phyloP scores from a whole-genome alignment of 1,140 invertebrate genomes.

The Hesperophylax magnus region DNA sequence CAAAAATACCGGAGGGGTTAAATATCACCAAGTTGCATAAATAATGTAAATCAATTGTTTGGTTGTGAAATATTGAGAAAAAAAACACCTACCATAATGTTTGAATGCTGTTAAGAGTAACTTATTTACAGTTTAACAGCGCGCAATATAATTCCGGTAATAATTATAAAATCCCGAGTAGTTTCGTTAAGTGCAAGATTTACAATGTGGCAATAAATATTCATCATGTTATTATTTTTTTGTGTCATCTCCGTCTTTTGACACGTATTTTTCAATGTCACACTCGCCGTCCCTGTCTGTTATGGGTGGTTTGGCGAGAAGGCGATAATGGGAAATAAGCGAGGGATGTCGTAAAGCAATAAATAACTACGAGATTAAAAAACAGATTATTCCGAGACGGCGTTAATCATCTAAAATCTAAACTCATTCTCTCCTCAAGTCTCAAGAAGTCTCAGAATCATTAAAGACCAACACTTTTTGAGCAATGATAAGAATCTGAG shows the following conservation, averaged over 20 bases:
- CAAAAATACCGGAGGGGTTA: too few relatives aligned
- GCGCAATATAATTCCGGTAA: too few relatives aligned
- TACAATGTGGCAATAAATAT: conserved; percentile 57
- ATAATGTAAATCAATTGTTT: too few relatives aligned
- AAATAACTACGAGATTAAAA: conserved; percentile 57
- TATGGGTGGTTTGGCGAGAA: conserved; percentile 55
- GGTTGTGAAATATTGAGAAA: too few relatives aligned
- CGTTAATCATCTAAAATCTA: conserved; percentile 46
- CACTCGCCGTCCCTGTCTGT: conserved; percentile 46
- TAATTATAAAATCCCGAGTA: conserved; percentile 42
- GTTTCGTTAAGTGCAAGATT: conserved; percentile 56
- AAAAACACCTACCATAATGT: too few relatives aligned
- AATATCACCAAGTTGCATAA: too few relatives aligned
- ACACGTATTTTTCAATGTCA: conserved; percentile 56
- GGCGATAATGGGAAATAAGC: conserved; percentile 55
- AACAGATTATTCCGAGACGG: conserved; percentile 43
- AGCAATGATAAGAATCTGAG: conserved; percentile 30
- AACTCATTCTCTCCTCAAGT: conserved; percentile 30
- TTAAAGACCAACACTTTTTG: conserved; percentile 38
- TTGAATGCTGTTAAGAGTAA: too few relatives aligned
- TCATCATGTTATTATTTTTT: conserved; percentile 51
- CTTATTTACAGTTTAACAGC: too few relatives aligned
- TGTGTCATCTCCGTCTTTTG: conserved; percentile 48
- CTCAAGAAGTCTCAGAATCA: conserved; percentile 38
- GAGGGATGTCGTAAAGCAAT: conserved; percentile 56